Conservation (phyloP, 2,888 invertebrate species). For the Platypus cylindrus region DNA sequence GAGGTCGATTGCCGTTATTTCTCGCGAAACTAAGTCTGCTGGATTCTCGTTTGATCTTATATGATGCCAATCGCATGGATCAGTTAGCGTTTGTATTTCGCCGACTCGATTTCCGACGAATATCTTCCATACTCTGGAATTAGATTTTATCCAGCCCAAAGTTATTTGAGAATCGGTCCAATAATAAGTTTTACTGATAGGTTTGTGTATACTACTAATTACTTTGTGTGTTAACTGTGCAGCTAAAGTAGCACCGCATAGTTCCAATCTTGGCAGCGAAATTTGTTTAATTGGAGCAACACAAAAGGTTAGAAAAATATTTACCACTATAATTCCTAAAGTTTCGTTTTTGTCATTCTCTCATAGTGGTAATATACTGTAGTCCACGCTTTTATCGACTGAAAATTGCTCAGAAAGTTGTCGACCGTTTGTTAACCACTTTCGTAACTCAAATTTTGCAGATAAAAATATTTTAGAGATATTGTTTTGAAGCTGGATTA, state of each 20-base stretch:
- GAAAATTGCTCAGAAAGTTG: constrained; percentile 6
- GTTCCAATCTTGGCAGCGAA: constrained; percentile 17
- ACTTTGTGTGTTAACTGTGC: too few species aligned
- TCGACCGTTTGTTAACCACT: constrained; percentile 9
- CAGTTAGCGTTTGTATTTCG: too few species aligned
- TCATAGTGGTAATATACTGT: constrained; percentile 8
- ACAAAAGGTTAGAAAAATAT: constrained; percentile 11
- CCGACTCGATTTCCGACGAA: too few species aligned
- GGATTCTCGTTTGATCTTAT: too few species aligned
- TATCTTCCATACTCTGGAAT: too few species aligned
- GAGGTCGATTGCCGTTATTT: too few species aligned
- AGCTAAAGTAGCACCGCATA: constrained; percentile 11
- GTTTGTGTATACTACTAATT: too few species aligned
- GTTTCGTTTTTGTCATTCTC: constrained; percentile 13
- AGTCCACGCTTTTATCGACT: constrained; percentile 2
- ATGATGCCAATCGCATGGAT: too few species aligned
- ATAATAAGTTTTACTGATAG: too few species aligned
- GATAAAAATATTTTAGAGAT: constrained; percentile 8
- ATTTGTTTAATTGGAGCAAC: constrained; percentile 18
- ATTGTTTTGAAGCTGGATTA: not conserved
- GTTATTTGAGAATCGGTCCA: too few species aligned
- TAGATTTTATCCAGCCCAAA: too few species aligned
- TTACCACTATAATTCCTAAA: constrained; percentile 10
- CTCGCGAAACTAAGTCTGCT: too few species aligned
- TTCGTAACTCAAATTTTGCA: constrained; percentile 14